phyloP scores from a whole-genome alignment of 2,888 invertebrate species.

The Kuschelorhynchus macadamiae region DNA sequence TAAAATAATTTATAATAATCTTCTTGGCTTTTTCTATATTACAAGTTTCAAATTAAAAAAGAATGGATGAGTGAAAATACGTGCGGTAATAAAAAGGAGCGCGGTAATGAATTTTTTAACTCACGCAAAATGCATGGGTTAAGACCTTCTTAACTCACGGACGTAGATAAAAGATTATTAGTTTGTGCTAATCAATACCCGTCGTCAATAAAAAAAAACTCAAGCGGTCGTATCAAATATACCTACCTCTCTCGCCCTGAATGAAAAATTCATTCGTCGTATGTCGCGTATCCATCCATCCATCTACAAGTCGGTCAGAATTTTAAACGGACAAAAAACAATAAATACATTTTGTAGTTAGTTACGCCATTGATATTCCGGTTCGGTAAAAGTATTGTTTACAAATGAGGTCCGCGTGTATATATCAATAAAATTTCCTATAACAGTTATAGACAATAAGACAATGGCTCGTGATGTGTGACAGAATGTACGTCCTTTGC shows the following conservation, averaged over 20 bases:
- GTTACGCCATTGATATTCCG: slow-evolving; percentile 45
- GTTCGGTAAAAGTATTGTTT: slow-evolving; percentile 42
- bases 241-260: too few relatives aligned
- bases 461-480: slow-evolving; percentile 54
- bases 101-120: too few relatives aligned
- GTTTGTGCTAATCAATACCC: too few relatives aligned
- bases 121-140: too few relatives aligned
- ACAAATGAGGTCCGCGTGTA: slow-evolving; percentile 38
- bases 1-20: too few relatives aligned
- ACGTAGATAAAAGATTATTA: too few relatives aligned
- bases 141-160: too few relatives aligned
- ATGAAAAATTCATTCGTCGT: slow-evolving; percentile 33
- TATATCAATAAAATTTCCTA: slow-evolving; percentile 37
- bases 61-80: too few relatives aligned
- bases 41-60: too few relatives aligned
- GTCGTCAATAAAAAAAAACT: too few relatives aligned
- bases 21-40: too few relatives aligned
- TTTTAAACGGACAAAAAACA: slow-evolving; percentile 34
- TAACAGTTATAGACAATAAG: slow-evolving; percentile 48
- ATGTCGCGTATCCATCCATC: slow-evolving; percentile 12
- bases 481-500: slow-evolving; percentile 61
- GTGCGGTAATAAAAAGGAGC: too few relatives aligned
- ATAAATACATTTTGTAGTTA: slow-evolving; percentile 33
- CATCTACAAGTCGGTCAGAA: slow-evolving; percentile 11
- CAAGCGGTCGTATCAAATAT: not conserved